These are phyloP conservation scores for Graphium colonna DNA, from an alignment of 2,888 invertebrate species.

Conservation along the genomic window DNA sequence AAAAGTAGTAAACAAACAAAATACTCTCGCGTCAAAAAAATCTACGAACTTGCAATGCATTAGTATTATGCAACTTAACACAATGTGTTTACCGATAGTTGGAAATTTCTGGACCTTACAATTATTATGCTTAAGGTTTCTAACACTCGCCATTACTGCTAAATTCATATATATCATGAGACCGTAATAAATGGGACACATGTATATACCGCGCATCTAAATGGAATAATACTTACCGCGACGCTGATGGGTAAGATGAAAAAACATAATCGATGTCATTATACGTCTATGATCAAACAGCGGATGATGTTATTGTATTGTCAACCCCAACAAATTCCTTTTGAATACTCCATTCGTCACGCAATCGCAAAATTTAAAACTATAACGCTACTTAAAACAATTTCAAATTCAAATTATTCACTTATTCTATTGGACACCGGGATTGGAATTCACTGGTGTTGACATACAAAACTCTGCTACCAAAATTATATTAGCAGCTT, in stretches of 20 bases:
- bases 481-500: conserved; percentile 14
- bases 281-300: conserved; percentile 16
- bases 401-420: no score
- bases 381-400: no score
- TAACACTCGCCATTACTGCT: conserved; percentile 19
- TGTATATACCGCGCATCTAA: conserved; percentile 14
- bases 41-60: background rate
- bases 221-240: conserved; percentile 2
- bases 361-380: no score
- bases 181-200: conserved; percentile 9
- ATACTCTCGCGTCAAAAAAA: no score
- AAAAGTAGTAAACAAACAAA: no score
- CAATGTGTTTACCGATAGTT: conserved; percentile 9
- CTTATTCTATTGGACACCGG: background rate
- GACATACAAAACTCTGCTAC: conserved; percentile 9
- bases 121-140: conserved; percentile 16
- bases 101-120: conserved; percentile 19
- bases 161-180: conserved; percentile 14
- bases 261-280: conserved; percentile 4
- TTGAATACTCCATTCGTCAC: background rate
- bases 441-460: conserved; percentile 1
- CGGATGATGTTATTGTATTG: conserved; percentile 5
- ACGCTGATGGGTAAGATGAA: background rate
- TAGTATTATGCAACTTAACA: conserved; percentile 19
- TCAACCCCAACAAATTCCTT: conserved; percentile 1